Evolutionary conservation across 2,888 invertebrate genomes (phyloP), one percentile per base, ranked within the genome.

Genomic region (Cataglyphis altisquamis): DNA sequence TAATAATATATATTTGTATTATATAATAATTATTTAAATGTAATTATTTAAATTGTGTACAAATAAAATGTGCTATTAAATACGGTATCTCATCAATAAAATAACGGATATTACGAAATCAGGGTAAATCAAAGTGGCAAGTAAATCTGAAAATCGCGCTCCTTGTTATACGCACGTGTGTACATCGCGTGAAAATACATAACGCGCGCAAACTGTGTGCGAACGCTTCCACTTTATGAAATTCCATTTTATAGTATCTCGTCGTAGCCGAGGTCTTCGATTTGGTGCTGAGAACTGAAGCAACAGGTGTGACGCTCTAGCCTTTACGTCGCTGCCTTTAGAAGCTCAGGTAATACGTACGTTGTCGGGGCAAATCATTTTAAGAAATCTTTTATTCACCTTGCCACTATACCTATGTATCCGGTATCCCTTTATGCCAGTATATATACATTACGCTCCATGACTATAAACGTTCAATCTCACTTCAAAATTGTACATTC

Each of bases 241-340:
- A 91, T 91, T 90, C 90, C 90, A 88, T 91, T 90, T 90, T 90
- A 90, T 86, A 88, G 87, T 87, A 89, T 89, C 90, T 88, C 86
- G 84, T 85, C 86, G 87, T 87, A 85, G 90, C 84, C 87, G 86
- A 90, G 91, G 90, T 91, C 93, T 94, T 94, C 94, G 94, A 94
- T 94, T 94, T 92, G 92, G 93, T 92, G 92, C 92, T 92, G 92
- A 91, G 93, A 93, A 91, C 90, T 88, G 93, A 93, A 94, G 94
- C 94, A 94, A 94, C 94, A 94, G 94, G 94, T 94, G 94, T 91
- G 92, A 92, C 92, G 92, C 92, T 86, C 86, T 84, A 88, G 85
- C 90, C 88, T 88, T 86, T 87, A 87, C 90, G 86, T 85, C 86
- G 88, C 83, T 85, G 86, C 89, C 85, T 90, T 83, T 92, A 92